Base-by-base conservation (phyloP, 2,888 invertebrate genomes). In the Caenorhabditis doughertyi region DNA sequence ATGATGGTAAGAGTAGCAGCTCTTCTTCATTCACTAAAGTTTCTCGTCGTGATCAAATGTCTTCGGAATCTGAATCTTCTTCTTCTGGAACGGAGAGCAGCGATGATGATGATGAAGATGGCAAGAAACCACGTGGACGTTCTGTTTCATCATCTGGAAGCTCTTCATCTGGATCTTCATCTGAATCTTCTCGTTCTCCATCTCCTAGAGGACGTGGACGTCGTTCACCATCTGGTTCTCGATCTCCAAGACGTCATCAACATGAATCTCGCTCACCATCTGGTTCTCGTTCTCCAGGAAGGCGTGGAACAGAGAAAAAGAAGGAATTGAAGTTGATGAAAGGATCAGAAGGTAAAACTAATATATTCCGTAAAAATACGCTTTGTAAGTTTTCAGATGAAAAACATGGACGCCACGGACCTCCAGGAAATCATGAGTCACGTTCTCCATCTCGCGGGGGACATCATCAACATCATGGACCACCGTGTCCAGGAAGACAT, bases 11-110 rank as follows among this genome's bases (percentile, higher is more conserved):
- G 13, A 70, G 70, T 55, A 71, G 71, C 70, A 79, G 53, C 25
- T 79, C 79, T n/a, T 79, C 79, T n/a, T 79, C 79, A 42, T 79
- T 79, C 44, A 51, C 72, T 11, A 79, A 72, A 42, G 72, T 79
- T 8, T 79, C 79, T 23, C 55, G 44, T 21, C 51, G 56, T n/a
- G 67, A 51, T n/a, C 64, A 53, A n/a, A 35, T 35, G 16, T 77
- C 77, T 70, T 72, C 72, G 21, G 62, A 55, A 18, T 65, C 65
- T 9, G 64, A 65, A 21, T 65, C 49, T 1, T 64, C 67, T 39
- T 79, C 79, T 44, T 68, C 68, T 3, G 58, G 25, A 29, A 73
- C 72, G 16, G 71, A 64, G 21, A 49, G 67, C 32, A 42, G 60
- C 25, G 64, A 39, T 16, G 53, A 53, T 8, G 79, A 70, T n/a